Percentiles rank a stretch among this genome's conserved stretches.
Evolutionary conservation across 1,140 invertebrate species (phyloP).

Genomic region (Neotoxoptera formosana): DNA sequence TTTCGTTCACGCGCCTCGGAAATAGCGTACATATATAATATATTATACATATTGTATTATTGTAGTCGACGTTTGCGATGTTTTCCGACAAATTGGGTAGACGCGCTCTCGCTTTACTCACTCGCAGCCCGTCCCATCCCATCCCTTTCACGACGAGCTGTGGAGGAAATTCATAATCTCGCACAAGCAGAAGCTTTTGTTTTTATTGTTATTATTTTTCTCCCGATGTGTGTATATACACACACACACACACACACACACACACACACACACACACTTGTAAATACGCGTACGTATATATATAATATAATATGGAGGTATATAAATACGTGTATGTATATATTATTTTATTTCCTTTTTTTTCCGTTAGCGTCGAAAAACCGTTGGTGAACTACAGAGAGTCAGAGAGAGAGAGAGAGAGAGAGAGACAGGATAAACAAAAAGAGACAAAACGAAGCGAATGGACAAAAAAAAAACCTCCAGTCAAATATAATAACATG

Average conservation of each 20-base stretch:
- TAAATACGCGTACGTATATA: neutral
- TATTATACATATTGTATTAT: neutral
- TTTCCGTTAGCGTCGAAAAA: neutral
- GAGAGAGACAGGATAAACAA: neutral
- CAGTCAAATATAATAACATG: constrained; percentile 47
- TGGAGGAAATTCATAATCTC: constrained; percentile 24
- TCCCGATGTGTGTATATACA: neutral
- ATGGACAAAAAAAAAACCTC: neutral
- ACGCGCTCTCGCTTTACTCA: neutral
- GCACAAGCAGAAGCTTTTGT: neutral
- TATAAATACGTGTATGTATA: neutral
- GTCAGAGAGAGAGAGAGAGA: neutral
- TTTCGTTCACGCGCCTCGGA: constrained; percentile 4
- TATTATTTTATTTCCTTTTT: neutral
- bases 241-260: too few species aligned
- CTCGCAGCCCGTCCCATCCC: neutral
- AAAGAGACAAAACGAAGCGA: neutral
- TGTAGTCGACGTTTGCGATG: constrained; percentile 14
- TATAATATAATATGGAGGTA: neutral
- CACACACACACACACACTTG: too few species aligned
- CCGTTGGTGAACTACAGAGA: neutral
- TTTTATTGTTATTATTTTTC: constrained; percentile 25
- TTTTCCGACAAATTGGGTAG: constrained; percentile 8
- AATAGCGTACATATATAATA: constrained; percentile 10
- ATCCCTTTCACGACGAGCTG: neutral